Evolutionary conservation across 2,797 vertebrate species (phyloP).

Genomic region (Hylomyscus alleni): DNA sequence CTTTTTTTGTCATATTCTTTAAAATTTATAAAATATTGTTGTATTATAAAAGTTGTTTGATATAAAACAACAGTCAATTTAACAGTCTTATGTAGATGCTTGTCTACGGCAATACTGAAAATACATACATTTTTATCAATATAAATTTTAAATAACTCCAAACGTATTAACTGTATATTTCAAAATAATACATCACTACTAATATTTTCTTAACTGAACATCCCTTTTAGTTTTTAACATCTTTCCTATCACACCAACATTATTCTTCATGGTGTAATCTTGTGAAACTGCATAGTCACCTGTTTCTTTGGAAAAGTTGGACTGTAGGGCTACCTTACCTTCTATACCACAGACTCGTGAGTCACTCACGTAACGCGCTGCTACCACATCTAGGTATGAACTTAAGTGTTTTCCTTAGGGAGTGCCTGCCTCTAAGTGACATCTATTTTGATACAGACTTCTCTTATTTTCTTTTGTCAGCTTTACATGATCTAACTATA

Average conservation of each 20-base stretch:
- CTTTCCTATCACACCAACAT: neutral
- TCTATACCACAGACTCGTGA: neutral
- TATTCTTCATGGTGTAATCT: conserved; percentile 42
- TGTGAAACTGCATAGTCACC: conserved; percentile 50
- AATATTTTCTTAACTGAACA: too few species aligned
- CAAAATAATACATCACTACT: too few species aligned
- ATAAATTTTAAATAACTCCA: too few species aligned
- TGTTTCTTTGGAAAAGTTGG: conserved; percentile 60
- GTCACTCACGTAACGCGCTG: conserved; percentile 2
- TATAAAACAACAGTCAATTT: too few species aligned
- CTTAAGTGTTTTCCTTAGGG: conserved; percentile 57
- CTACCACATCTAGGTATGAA: neutral
- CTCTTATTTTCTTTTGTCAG: conserved; percentile 46
- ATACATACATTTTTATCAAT: too few species aligned
- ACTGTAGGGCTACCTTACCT: neutral
- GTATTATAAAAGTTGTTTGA: too few species aligned
- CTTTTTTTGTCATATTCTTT: too few species aligned
- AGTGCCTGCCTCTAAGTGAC: conserved; percentile 19
- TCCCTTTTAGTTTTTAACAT: neutral
- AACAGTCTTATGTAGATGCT: too few species aligned
- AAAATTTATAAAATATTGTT: too few species aligned
- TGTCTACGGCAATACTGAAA: too few species aligned
- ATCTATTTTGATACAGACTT: conserved; percentile 47
- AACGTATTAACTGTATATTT: too few species aligned
- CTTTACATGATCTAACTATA: conserved; percentile 35